These are phyloP conservation scores for Aromia moschata DNA, from an alignment of 2,888 invertebrate species.

Conservation along the genomic window DNA sequence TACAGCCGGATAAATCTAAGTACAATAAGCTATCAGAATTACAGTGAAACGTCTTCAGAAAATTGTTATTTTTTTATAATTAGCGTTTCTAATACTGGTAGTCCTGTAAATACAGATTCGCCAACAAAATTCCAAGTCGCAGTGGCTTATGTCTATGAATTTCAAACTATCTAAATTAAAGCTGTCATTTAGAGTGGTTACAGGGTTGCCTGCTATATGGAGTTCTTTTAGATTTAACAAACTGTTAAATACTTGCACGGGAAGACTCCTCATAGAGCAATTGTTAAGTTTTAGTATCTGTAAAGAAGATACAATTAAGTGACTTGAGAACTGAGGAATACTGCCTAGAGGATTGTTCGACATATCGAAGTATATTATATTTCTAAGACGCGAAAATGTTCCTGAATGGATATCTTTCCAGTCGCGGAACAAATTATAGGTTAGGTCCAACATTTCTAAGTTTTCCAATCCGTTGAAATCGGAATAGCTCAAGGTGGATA, in stretches of 20 bases:
- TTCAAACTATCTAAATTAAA: slow-evolving; percentile 50
- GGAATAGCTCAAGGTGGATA: slow-evolving; percentile 46
- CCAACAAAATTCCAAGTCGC: slow-evolving; percentile 66
- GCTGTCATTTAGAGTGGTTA: slow-evolving; percentile 40
- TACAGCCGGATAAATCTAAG: slow-evolving; percentile 72
- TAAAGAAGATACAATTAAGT: slow-evolving; percentile 69
- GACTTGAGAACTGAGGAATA: slow-evolving; percentile 48
- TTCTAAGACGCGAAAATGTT: slow-evolving; percentile 63
- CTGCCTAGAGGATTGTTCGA: slow-evolving; percentile 69
- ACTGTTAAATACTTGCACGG: slow-evolving; percentile 65
- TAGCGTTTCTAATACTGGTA: slow-evolving; percentile 70
- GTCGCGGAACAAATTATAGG: slow-evolving; percentile 69
- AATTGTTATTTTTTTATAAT: slow-evolving; percentile 71
- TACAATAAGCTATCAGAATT: slow-evolving; percentile 66
- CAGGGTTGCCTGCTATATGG: slow-evolving; percentile 63
- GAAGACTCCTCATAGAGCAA: slow-evolving; percentile 69
- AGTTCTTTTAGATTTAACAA: slow-evolving; percentile 67
- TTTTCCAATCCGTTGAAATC: slow-evolving; percentile 62
- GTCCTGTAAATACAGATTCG: slow-evolving; percentile 66
- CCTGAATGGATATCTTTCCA: slow-evolving; percentile 70
- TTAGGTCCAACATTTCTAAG: slow-evolving; percentile 70
- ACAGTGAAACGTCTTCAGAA: slow-evolving; percentile 62
- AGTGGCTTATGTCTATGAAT: slow-evolving; percentile 69
- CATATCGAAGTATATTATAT: slow-evolving; percentile 70
- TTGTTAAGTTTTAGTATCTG: slow-evolving; percentile 69